A percentile compares a stretch with the other conserved stretches of the same genome.
Conservation (phyloP, 2,113 vertebrate species). For the Megaceryle maxima region DNA sequence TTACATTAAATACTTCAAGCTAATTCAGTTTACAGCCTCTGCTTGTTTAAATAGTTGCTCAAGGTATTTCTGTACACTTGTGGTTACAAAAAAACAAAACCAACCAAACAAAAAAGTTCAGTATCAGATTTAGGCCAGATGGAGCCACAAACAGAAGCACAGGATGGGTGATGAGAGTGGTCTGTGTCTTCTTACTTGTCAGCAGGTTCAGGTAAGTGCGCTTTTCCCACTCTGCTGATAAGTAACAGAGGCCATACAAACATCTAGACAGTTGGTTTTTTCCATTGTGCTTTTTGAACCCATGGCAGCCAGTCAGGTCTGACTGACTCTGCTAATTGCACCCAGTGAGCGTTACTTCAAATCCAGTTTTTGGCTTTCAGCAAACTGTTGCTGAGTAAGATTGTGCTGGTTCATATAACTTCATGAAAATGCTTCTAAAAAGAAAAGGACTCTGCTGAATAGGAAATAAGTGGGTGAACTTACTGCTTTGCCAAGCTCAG, state of each 20-base stretch:
- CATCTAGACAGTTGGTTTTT: not conserved
- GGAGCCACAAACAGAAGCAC: not conserved
- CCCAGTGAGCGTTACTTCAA: not conserved
- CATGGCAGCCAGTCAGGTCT: not conserved
- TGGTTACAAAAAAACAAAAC: not conserved
- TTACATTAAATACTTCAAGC: not conserved
- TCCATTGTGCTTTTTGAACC: not conserved
- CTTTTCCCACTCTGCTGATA: not conserved
- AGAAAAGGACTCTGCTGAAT: not conserved
- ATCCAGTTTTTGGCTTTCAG: not conserved
- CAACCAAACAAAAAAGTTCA: not conserved
- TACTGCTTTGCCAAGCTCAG: not conserved
- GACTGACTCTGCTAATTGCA: not conserved
- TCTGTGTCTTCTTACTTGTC: not conserved
- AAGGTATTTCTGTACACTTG: not conserved
- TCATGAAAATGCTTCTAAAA: not conserved
- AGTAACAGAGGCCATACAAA: not conserved
- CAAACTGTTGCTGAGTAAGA: not conserved
- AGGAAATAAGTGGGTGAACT: not conserved
- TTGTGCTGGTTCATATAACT: not conserved
- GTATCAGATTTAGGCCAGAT: not conserved
- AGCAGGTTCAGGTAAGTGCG: not conserved
- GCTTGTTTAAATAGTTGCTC: not conserved
- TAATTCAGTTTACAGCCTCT: not conserved
- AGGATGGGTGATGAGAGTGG: not conserved